These are phyloP conservation scores for Chaenodraco wilsoni DNA, from an alignment of 2,797 vertebrate species.

Conservation along the genomic window DNA sequence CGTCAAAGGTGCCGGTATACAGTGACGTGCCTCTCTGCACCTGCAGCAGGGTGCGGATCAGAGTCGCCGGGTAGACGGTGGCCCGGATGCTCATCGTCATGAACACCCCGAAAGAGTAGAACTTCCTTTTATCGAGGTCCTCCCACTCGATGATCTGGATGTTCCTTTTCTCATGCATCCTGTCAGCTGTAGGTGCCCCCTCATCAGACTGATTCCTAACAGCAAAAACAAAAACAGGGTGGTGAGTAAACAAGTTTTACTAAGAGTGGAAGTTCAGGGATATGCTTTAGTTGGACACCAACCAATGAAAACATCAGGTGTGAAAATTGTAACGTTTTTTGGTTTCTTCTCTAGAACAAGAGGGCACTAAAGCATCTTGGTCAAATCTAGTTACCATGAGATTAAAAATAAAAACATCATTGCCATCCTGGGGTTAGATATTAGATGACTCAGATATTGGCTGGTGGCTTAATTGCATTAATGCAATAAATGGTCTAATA, in stretches of 20 bases:
- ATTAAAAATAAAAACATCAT: too few relatives aligned
- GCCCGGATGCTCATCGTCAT: conserved; percentile 97
- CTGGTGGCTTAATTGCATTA: background rate
- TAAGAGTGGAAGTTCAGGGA: background rate
- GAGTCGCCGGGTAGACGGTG: conserved; percentile 95
- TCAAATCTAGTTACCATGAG: too few relatives aligned
- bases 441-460: too few relatives aligned
- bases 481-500: background rate
- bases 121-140: conserved; percentile 97
- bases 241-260: background rate
- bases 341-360: too few relatives aligned
- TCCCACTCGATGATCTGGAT: conserved; percentile 99
- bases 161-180: conserved; percentile 88
- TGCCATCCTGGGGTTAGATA: too few relatives aligned
- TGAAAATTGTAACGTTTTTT: too few relatives aligned
- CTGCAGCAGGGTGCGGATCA: conserved; percentile 95
- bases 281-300: too few relatives aligned
- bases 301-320: too few relatives aligned
- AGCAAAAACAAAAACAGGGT: conserved; percentile 12
- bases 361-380: background rate
- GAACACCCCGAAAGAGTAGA: conserved; percentile 94
- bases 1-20: conserved; percentile 92
- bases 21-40: conserved; percentile 95
- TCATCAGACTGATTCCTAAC: conserved; percentile 68
- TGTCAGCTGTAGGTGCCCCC: conserved; percentile 42